Percentiles rank a stretch among this genome's conserved stretches.
Evolutionary conservation across 2,797 vertebrate genomes (phyloP).

Genomic region (Hybognathus amarus): DNA sequence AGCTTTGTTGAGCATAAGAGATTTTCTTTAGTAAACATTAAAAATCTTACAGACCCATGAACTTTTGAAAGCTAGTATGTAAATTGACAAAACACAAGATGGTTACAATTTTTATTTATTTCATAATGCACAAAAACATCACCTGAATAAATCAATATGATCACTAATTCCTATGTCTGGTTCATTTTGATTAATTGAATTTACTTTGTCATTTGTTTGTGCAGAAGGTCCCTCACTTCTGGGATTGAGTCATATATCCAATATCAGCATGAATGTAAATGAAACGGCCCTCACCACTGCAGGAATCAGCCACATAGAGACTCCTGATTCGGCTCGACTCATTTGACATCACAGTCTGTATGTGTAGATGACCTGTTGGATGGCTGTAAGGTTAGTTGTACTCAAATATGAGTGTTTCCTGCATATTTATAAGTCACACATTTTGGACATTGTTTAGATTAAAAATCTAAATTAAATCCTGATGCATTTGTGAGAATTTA

Average conservation of each 20-base stretch:
- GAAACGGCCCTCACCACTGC: slow-evolving; percentile 83
- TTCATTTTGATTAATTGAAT: background rate
- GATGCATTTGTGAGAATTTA: background rate
- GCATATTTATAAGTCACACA: background rate
- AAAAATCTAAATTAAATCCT: background rate
- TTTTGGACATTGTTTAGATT: background rate
- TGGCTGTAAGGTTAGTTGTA: slow-evolving; percentile 87
- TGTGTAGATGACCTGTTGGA: slow-evolving; percentile 90
- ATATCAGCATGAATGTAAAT: slow-evolving; percentile 82
- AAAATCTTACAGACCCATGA: background rate
- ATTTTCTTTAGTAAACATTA: background rate
- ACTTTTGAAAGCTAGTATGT: background rate
- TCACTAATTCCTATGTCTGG: background rate
- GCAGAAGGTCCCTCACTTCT: slow-evolving; percentile 78
- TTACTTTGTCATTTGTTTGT: slow-evolving; percentile 7
- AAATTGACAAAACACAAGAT: background rate
- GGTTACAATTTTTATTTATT: background rate
- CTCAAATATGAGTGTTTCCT: background rate
- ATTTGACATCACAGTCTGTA: slow-evolving; percentile 85
- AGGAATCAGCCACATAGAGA: slow-evolving; percentile 79
- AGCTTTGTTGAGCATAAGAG: background rate
- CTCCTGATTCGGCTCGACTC: slow-evolving; percentile 82
- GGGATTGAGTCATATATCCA: slow-evolving; percentile 94
- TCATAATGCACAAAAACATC: background rate
- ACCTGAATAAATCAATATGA: background rate